Conservation (phyloP, 2,797 vertebrate genomes). For the Sebastolobus altivelis region DNA sequence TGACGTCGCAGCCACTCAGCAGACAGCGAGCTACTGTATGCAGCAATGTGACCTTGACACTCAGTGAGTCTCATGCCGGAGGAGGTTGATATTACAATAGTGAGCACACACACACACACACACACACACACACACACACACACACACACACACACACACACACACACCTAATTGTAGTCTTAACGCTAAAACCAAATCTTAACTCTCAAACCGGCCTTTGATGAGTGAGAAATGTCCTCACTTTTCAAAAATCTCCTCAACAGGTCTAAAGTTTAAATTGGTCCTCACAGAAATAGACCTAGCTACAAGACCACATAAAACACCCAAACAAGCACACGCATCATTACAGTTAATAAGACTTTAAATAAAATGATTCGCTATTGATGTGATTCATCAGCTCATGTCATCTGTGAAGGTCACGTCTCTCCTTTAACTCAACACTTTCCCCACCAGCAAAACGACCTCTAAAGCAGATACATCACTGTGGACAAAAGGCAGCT, state of each 20-base stretch:
- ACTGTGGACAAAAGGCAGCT: constrained; percentile 40
- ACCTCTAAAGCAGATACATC: constrained; percentile 25
- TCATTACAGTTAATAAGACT: constrained; percentile 7
- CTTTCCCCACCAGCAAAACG: constrained; percentile 3
- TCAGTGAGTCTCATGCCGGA: constrained; percentile 32
- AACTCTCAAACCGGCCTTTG: not conserved
- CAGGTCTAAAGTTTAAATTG: not conserved
- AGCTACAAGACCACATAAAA: not conserved
- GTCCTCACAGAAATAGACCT: not conserved
- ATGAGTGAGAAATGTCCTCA: not conserved
- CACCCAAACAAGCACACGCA: not conserved
- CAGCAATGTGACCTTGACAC: constrained; percentile 23
- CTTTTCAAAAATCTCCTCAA: not conserved
- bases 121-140: not conserved
- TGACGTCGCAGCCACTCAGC: constrained; percentile 10
- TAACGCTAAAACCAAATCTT: constrained; percentile 1
- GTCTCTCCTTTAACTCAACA: not conserved
- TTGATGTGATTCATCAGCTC: constrained; percentile 23
- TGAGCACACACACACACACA: constrained; percentile 1
- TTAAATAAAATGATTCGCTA: constrained; percentile 8
- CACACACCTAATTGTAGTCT: not conserved
- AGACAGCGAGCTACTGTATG: constrained; percentile 18
- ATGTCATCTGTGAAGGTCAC: constrained; percentile 25
- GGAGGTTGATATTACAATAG: constrained; percentile 33
- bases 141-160: not conserved